Conservation (phyloP, 2,888 invertebrate species). For the Drosophila borealis region DNA sequence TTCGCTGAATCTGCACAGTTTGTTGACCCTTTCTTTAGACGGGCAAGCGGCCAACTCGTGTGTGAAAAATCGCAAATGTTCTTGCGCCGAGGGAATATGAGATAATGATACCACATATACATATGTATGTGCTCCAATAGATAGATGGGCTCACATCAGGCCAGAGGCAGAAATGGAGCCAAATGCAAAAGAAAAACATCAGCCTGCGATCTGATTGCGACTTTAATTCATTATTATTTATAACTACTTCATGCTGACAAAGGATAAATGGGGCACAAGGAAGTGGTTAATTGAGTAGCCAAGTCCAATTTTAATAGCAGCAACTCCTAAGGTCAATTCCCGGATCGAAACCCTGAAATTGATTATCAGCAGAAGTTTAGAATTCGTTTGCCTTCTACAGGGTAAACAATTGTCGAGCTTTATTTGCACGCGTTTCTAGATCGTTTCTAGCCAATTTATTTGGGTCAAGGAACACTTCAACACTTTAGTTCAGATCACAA, state of each 20-base stretch:
- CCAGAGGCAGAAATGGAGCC: background rate
- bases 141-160: conserved; percentile 9
- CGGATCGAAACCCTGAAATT: too few species aligned
- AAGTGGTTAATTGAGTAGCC: too few species aligned
- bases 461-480: conserved; percentile 47
- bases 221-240: too few species aligned
- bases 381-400: background rate
- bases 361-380: too few species aligned
- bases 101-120: conserved; percentile 40
- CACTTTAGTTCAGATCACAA: conserved; percentile 3
- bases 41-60: conserved; percentile 39
- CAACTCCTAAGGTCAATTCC: too few species aligned
- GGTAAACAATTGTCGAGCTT: conserved; percentile 7
- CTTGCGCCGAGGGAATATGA: conserved; percentile 37
- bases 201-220: too few species aligned
- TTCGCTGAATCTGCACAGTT: conserved; percentile 56
- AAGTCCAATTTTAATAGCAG: too few species aligned
- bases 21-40: conserved; percentile 60
- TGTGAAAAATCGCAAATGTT: conserved; percentile 56
- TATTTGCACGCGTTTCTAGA: background rate
- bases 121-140: conserved; percentile 7
- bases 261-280: too few species aligned
- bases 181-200: too few species aligned
- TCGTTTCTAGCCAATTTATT: conserved; percentile 8
- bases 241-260: too few species aligned